Percentiles rank a stretch among this genome's conserved stretches.
Conservation (phyloP, 2,113 vertebrate species). For the Pogona vitticeps region DNA sequence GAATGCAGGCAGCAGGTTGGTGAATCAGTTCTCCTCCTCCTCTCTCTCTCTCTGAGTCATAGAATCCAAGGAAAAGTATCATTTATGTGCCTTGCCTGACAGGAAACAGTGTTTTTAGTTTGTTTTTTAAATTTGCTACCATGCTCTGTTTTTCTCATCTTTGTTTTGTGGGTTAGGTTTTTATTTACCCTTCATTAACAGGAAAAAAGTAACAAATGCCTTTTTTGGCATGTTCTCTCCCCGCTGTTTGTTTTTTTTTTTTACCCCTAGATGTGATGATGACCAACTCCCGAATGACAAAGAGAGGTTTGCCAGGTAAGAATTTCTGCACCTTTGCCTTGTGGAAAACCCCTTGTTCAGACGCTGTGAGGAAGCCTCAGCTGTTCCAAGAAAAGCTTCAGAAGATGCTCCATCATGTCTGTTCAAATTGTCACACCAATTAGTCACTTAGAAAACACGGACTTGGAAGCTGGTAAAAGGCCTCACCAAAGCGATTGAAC, state of each 20-base stretch:
- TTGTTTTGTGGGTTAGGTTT: not conserved
- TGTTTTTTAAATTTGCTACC: not conserved
- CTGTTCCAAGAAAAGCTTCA: not conserved
- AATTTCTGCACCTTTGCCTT: rapidly evolving
- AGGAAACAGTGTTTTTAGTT: not conserved
- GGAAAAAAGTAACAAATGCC: no score
- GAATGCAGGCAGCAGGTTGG: not conserved
- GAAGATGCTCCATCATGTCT: not conserved
- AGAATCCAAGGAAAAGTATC: not conserved
- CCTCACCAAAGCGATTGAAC: no score
- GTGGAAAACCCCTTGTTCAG: not conserved
- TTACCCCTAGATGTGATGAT: conserved; percentile 86
- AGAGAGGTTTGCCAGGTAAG: conserved; percentile 96
- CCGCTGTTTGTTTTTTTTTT: conserved; percentile 13
- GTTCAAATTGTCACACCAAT: no score
- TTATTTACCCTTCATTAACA: not conserved
- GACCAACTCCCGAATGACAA: conserved; percentile 88
- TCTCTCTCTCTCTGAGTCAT: not conserved
- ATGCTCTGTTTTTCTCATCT: not conserved
- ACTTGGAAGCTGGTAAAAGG: no score
- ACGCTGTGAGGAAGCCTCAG: not conserved
- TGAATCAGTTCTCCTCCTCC: not conserved
- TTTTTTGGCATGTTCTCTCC: not conserved
- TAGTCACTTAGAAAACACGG: no score
- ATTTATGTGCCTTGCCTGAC: not conserved